Conservation (phyloP, 37 sponge, comb jelly and placozoan species). For the Theonella swinhoei region DNA sequence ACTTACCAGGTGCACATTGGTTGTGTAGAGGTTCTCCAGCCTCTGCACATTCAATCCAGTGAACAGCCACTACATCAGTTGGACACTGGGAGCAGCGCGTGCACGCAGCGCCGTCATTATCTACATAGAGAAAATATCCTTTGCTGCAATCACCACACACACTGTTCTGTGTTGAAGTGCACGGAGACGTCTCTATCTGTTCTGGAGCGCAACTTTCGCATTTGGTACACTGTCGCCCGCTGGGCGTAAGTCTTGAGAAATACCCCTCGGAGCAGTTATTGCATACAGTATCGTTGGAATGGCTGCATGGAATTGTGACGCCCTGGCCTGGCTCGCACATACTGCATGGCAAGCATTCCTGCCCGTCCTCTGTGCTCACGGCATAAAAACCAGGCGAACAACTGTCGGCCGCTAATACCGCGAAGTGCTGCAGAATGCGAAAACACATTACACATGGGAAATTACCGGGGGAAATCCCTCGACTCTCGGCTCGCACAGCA, state of each 20-base stretch:
- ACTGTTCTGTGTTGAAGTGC: neutral
- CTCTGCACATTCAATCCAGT: conserved; percentile 19
- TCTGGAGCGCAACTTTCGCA: neutral
- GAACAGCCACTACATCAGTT: neutral
- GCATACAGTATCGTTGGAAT: neutral
- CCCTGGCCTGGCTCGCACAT: neutral
- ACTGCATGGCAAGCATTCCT: neutral
- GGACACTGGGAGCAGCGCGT: conserved; percentile 5
- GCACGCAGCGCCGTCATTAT: neutral
- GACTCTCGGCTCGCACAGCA: too few relatives aligned
- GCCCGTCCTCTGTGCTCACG: neutral
- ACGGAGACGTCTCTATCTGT: neutral
- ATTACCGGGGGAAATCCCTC: neutral
- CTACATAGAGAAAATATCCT: conserved; percentile 1
- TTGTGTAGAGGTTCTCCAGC: neutral
- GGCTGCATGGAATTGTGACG: neutral
- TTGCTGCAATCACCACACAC: neutral
- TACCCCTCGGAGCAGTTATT: neutral
- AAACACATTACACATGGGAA: neutral
- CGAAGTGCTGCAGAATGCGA: too few relatives aligned
- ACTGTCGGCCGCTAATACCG: neutral
- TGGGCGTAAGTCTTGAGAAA: neutral
- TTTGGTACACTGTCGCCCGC: neutral
- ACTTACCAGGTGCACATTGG: conserved; percentile 12
- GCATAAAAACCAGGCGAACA: neutral